Evolutionary conservation across 2,888 invertebrate species (phyloP), one percentile per base, ranked within the genome.

Genomic region (Thymelicus lineola): DNA sequence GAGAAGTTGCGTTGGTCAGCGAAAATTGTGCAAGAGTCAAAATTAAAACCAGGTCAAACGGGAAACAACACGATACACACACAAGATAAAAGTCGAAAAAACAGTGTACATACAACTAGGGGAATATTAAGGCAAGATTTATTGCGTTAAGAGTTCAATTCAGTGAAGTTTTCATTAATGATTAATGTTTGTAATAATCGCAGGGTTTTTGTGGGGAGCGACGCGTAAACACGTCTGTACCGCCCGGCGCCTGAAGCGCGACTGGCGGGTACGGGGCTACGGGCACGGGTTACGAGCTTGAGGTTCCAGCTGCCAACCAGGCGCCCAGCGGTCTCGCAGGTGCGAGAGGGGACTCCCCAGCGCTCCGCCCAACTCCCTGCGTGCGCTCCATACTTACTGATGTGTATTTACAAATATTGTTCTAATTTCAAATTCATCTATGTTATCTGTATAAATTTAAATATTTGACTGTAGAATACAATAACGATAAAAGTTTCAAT

Each of bases 311-410:
- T 28, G 28, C 53, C 71, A 66, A 66, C 69, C 61, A 36, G 88
- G 86, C 89, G 90, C 86, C 89, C 81, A 83, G 88, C 90, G 77
- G 90, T 90, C 90, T 90, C 82, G 71, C 84, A 87, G 86, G 87
- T 88, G 84, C 76, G 79, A 28, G 28, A 28, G 28, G 28, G 5
- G 28, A 75, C 69, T 71, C 73, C 75, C 66, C 14, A 61, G 46
- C 60, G 50, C 65, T 46, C 64, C 55, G 71, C 69, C 59, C 62
- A 58, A 46, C 62, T 45, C 60, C 50, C 59, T 42, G 10, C 48
- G 61, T 59, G 38, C 58, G 12, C 48, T 61, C 48, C 46, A n/a
- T 35, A 48, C 35, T 62, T 61, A 28, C 46, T 1, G 46, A 48
- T 48, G 61, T 35, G 35, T 48, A 62, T 62, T 53, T 53, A 53